A percentile compares a stretch with the other conserved stretches of the same genome.
phyloP scores from a whole-genome alignment of 1,140 invertebrate species.

The Adelges cooleyi region DNA sequence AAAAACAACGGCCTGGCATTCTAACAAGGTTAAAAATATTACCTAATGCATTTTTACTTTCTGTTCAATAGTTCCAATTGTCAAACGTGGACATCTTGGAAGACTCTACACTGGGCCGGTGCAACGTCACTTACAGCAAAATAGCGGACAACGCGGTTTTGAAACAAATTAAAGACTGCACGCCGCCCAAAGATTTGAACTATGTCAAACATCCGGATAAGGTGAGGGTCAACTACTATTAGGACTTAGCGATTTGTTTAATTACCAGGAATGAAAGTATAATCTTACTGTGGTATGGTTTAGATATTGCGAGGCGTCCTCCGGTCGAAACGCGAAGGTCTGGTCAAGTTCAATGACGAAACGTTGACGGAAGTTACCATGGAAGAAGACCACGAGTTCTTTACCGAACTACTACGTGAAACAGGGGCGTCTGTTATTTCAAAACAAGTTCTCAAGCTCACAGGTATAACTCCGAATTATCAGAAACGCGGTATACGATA shows the following conservation, averaged over 20 bases:
- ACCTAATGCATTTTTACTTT: background rate
- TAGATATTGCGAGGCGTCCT: conserved; percentile 11
- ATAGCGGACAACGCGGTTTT: background rate
- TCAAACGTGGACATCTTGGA: background rate
- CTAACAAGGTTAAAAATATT: too few species aligned
- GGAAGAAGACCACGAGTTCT: background rate
- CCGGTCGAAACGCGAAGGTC: background rate
- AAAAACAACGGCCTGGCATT: too few species aligned
- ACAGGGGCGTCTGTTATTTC: background rate
- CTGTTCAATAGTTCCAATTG: background rate
- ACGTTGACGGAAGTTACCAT: background rate
- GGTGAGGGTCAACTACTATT: background rate
- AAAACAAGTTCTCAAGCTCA: background rate
- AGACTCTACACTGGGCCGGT: background rate
- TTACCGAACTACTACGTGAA: background rate
- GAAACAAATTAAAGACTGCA: background rate
- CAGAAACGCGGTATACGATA: too few species aligned
- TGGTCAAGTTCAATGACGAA: background rate
- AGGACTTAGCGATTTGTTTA: too few species aligned
- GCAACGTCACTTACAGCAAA: conserved; percentile 7
- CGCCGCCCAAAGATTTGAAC: background rate
- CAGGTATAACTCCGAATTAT: background rate
- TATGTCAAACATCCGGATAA: conserved; percentile 8
- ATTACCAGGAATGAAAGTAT: too few species aligned
- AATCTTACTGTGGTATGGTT: too few species aligned